Conservation (phyloP, 2,113 vertebrate species). For the Protomyctophum bolini region DNA sequence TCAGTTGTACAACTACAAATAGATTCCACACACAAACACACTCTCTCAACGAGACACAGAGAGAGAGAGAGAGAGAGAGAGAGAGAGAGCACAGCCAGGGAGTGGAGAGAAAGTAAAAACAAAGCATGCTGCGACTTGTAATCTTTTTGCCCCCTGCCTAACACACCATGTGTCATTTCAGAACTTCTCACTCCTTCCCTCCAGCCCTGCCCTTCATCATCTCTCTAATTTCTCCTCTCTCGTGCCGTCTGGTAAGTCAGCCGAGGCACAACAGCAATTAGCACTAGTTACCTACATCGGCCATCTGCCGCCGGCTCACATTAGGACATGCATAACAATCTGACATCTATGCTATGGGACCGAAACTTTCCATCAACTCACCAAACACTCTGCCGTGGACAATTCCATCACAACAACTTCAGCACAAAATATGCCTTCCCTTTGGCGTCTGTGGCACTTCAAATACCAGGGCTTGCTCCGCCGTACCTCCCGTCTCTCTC, state of each 20-base stretch:
- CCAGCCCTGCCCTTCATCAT: slow-evolving; percentile 3
- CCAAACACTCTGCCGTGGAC: slow-evolving; percentile 49
- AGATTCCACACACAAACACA: too few relatives aligned
- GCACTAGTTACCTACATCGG: slow-evolving; percentile 54
- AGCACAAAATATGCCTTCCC: slow-evolving; percentile 41
- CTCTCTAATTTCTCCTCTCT: slow-evolving; percentile 44
- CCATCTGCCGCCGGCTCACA: slow-evolving; percentile 72
- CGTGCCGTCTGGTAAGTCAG: slow-evolving; percentile 66
- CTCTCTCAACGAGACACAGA: too few relatives aligned
- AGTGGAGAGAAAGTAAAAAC: not conserved
- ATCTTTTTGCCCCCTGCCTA: slow-evolving; percentile 14
- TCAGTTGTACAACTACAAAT: too few relatives aligned
- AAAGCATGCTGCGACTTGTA: slow-evolving; percentile 49
- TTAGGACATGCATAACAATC: slow-evolving; percentile 20
- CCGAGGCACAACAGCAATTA: slow-evolving; percentile 59
- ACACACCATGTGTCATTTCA: slow-evolving; percentile 23
- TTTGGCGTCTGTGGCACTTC: slow-evolving; percentile 40
- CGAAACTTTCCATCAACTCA: slow-evolving; percentile 60
- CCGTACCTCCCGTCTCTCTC: slow-evolving; percentile 20
- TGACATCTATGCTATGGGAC: not conserved
- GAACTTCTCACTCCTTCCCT: slow-evolving; percentile 37
- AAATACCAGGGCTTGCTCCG: slow-evolving; percentile 40
- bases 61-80: not conserved
- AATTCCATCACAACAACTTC: slow-evolving; percentile 44
- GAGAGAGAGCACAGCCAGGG: not conserved